These are phyloP conservation scores for Pseudomyrmex concolor DNA, from an alignment of 1,140 invertebrate genomes.

Conservation along the genomic window DNA sequence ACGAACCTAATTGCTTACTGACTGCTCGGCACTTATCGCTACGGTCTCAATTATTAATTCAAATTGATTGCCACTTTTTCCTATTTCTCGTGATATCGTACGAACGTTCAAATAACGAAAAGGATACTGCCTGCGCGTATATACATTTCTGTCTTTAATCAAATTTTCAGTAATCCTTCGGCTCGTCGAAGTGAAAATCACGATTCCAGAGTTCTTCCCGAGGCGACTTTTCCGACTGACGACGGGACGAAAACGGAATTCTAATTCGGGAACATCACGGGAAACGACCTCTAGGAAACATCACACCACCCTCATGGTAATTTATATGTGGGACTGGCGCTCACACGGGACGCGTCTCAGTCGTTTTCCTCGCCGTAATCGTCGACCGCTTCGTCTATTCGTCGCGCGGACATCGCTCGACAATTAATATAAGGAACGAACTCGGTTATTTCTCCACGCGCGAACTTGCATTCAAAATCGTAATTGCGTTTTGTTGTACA, in stretches of 20 bases:
- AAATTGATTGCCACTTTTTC: not conserved
- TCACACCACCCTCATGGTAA: conserved; percentile 9
- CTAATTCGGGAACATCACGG: conserved; percentile 64
- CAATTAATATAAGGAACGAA: conserved; percentile 47
- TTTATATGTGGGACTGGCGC: conserved; percentile 45
- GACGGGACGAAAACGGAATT: conserved; percentile 50
- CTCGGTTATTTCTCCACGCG: conserved; percentile 36
- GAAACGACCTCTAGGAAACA: conserved; percentile 28
- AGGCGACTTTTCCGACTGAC: conserved; percentile 3
- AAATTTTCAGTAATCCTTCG: not conserved
- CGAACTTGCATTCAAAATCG: conserved; percentile 32
- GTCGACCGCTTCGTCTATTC: not conserved
- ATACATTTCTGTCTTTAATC: not conserved
- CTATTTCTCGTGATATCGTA: not conserved
- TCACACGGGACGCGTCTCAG: conserved; percentile 10
- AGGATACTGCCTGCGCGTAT: not conserved
- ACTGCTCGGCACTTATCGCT: conserved; percentile 9
- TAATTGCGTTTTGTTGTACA: conserved; percentile 34
- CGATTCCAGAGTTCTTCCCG: conserved; percentile 4
- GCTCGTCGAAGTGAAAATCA: not conserved
- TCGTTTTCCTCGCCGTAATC: conserved; percentile 8
- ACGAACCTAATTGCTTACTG: conserved; percentile 54
- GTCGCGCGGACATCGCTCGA: not conserved
- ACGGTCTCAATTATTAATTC: conserved; percentile 14
- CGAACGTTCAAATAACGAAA: not conserved